These are phyloP conservation scores for Cepaea hortensis DNA, from an alignment of 2,888 invertebrate species.

Conservation along the genomic window DNA sequence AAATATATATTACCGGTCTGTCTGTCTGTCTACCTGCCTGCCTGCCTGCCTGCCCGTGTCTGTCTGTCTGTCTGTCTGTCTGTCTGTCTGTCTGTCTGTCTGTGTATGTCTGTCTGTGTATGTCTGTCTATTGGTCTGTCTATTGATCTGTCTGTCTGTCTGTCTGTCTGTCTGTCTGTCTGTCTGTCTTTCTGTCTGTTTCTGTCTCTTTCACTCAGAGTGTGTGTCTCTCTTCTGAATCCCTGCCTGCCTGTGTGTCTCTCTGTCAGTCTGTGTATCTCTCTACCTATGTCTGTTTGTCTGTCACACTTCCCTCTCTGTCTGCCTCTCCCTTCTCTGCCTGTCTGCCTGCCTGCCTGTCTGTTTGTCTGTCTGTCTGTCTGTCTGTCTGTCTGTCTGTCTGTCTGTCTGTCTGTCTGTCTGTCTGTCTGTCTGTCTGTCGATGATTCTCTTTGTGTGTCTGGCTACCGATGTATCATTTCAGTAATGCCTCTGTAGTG, in stretches of 20 bases:
- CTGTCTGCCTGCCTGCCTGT: neutral
- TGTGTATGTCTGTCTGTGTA: too few relatives aligned
- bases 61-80: constrained; percentile 28
- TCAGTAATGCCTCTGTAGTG: neutral
- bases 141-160: neutral
- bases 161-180: constrained; percentile 9
- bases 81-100: constrained; percentile 3
- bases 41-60: too few relatives aligned
- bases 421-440: constrained; percentile 24
- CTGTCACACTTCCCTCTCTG: neutral
- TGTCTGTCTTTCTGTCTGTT: too few relatives aligned
- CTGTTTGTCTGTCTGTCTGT: neutral
- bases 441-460: neutral
- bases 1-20: neutral
- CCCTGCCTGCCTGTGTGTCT: neutral
- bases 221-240: neutral
- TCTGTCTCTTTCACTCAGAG: neutral
- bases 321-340: neutral
- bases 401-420: neutral
- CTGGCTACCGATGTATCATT: neutral
- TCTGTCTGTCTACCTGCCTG: constrained; percentile 14
- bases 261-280: constrained; percentile 3
- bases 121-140: neutral
- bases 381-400: constrained; percentile 9
- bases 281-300: neutral